phyloP scores from a whole-genome alignment of 2,797 vertebrate species.

The Helarctos malayanus region DNA sequence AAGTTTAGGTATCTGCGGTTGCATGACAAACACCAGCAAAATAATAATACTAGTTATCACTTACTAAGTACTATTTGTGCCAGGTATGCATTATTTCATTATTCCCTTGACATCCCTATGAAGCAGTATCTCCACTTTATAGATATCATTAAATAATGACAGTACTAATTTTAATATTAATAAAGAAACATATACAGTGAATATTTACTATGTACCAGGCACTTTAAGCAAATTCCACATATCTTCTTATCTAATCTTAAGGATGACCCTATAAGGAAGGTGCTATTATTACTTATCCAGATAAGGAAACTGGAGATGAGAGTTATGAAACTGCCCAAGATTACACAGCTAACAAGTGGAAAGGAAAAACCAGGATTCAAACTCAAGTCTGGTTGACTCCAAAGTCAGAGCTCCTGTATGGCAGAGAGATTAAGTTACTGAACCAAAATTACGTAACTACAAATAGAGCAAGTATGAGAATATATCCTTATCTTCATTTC shows the following conservation, averaged over 20 bases:
- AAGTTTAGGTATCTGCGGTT: background rate
- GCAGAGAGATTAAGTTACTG: background rate
- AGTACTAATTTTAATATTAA: background rate
- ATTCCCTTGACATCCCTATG: background rate
- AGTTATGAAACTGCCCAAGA: background rate
- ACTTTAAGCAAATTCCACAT: background rate
- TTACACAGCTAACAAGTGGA: background rate
- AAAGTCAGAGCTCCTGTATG: background rate
- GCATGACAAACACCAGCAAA: background rate
- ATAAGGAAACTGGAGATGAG: background rate
- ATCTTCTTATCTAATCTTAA: constrained; percentile 32
- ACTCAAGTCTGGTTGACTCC: background rate
- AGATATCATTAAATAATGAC: background rate
- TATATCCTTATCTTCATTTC: background rate
- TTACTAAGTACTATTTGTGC: background rate
- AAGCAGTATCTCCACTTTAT: background rate
- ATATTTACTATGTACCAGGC: background rate
- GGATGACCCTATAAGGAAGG: background rate
- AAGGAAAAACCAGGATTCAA: background rate
- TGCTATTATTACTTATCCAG: background rate
- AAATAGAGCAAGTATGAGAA: background rate
- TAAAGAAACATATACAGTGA: background rate
- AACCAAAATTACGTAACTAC: background rate
- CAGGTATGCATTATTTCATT: background rate
- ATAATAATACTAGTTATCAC: background rate